Percentiles rank a stretch among this genome's conserved stretches.
Conservation (phyloP, 2,797 vertebrate species). For the Danio albolineatus region DNA sequence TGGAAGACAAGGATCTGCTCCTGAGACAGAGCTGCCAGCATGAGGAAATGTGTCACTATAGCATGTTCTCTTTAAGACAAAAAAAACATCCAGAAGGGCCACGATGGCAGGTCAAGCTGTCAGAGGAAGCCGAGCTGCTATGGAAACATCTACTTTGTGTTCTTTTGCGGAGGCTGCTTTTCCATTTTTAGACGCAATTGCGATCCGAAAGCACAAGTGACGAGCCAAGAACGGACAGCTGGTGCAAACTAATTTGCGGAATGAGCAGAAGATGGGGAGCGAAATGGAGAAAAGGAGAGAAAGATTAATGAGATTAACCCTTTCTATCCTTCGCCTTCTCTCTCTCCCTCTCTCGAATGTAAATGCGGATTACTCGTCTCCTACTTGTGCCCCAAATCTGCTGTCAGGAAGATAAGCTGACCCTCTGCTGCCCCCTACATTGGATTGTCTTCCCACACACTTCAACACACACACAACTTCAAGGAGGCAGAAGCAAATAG, state of each 20-base stretch:
- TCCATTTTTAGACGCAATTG: conserved; percentile 57
- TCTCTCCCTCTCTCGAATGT: conserved; percentile 32
- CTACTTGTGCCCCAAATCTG: conserved; percentile 35
- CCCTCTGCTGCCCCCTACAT: conserved; percentile 36
- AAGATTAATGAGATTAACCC: conserved; percentile 38
- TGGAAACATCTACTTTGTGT: conserved; percentile 61
- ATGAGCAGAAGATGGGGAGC: conserved; percentile 27
- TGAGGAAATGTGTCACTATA: conserved; percentile 44
- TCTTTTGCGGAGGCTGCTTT: conserved; percentile 52
- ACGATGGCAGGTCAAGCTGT: conserved; percentile 61
- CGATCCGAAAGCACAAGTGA: conserved; percentile 37
- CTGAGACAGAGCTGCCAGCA: conserved; percentile 3
- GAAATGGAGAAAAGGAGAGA: conserved; percentile 9
- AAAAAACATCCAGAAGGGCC: conserved; percentile 42
- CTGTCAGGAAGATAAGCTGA: conserved; percentile 19
- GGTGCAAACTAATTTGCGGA: conserved; percentile 48
- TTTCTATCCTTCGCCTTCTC: conserved; percentile 6
- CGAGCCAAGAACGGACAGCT: conserved; percentile 53
- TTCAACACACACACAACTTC: conserved; percentile 16
- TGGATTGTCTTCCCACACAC: conserved; percentile 39
- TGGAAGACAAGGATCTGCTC: not conserved
- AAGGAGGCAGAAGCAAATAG: conserved; percentile 25
- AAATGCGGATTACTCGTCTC: conserved; percentile 54
- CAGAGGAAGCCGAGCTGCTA: conserved; percentile 60
- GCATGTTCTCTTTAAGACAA: conserved; percentile 23